Percentiles rank a stretch among this genome's conserved stretches.
These are phyloP conservation scores for Apocheima hispidaria DNA, from an alignment of 2,888 invertebrate species.

Conservation along the genomic window DNA sequence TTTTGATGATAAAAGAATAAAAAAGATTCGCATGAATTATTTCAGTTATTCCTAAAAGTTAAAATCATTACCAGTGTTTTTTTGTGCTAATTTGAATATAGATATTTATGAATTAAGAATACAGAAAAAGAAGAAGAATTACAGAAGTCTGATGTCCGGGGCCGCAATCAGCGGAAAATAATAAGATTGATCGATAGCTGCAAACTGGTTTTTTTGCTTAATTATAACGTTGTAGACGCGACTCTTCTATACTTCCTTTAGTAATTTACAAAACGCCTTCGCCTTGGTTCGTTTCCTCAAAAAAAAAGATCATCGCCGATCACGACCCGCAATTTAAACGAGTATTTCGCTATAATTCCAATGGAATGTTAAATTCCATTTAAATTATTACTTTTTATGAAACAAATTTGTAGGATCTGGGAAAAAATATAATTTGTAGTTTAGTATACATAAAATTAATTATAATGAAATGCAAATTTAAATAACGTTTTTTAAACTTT, in stretches of 20 bases:
- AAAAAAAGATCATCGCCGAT: slow-evolving; percentile 44
- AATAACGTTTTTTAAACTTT: slow-evolving; percentile 2
- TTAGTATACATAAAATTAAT: background rate
- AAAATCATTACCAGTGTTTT: too few species aligned
- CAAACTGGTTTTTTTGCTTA: slow-evolving; percentile 52
- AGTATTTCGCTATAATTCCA: slow-evolving; percentile 13
- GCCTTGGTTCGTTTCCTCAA: slow-evolving; percentile 56
- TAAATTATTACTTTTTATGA: background rate
- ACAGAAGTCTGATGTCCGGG: too few species aligned
- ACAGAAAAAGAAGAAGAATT: too few species aligned
- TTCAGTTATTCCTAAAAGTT: too few species aligned
- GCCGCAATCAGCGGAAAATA: slow-evolving; percentile 30
- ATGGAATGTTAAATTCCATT: too few species aligned
- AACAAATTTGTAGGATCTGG: background rate
- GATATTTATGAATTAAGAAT: too few species aligned
- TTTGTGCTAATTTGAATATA: too few species aligned
- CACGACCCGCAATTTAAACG: slow-evolving; percentile 40
- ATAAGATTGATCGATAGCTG: slow-evolving; percentile 35
- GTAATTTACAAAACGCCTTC: slow-evolving; percentile 53
- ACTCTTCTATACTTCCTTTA: slow-evolving; percentile 58
- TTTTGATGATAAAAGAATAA: too few species aligned
- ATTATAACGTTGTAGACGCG: slow-evolving; percentile 46
- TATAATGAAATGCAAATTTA: slow-evolving; percentile 1
- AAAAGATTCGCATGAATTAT: too few species aligned
- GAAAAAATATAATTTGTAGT: background rate